Evolutionary conservation across 2,888 invertebrate genomes (phyloP), one percentile per base, ranked within the genome.

Genomic region (Rambutsinella grinnellia): DNA sequence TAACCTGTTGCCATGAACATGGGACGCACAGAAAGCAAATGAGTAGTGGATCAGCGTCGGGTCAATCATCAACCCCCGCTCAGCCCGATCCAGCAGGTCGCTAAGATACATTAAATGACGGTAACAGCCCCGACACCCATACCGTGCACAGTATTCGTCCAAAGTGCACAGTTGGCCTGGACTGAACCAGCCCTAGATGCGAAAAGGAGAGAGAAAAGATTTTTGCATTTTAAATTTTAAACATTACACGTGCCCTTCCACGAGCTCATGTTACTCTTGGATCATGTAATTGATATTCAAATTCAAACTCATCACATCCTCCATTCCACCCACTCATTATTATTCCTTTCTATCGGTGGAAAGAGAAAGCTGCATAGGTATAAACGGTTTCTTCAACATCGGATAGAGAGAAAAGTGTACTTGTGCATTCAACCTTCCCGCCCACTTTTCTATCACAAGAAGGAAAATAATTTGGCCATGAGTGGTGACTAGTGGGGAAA

Each of bases 21-120:
- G 99, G 85, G 96, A 97, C 67, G 99, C 99, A 88, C 99, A 99
- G 89, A 98, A 99, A 56, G 99, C 99, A 88, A 99, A 99, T 85
- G 97, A 97, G 89, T 96, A 99, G 89, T 99, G 99, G 87, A 99
- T 97, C 79, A 99, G 90, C 0, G 97, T 99, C 0, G 99, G 99
- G 88, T 99, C 99, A 79, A 99, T 97, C 90, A 99, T 95, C 84
- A 94, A 90, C 51, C 93, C 93, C 85, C 95, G 95, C 87, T 99
- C 97, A 0, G 97, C 96, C 79, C 96, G 91, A 86, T 97, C 97
- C 84, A 99, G 89, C 60, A 99, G 90, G 87, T 99, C 99, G 80
- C 93, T 93, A 76, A 99, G 91, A 88, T 99, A 99, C 87, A 95
- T 96, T 60, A 99, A 91, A 87, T 99, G 99, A 63, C 99, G 92